Base-by-base conservation (phyloP, 2,888 invertebrate genomes). In the Sarcophaga subvicina region DNA sequence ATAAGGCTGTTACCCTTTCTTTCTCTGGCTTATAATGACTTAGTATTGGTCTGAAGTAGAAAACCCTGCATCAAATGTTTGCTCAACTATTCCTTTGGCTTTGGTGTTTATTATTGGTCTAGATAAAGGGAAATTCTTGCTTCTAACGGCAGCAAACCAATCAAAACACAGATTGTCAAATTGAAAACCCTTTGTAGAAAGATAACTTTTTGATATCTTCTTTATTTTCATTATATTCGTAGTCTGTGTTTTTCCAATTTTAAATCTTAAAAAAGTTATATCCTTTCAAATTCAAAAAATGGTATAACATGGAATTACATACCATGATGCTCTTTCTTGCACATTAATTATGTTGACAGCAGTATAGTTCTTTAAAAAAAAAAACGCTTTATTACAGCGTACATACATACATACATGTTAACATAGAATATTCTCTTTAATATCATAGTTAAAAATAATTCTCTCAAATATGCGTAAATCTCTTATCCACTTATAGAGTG, bases 51-150 rank as follows among this genome's bases (percentile, higher is more conserved):
- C 27, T 27, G 27, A 27, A 27, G 47, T 77, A 59, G 49, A 22
- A 70, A 80, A 85, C n/a, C 20, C 17, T 45, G 22, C 12, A 20
- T 62, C 49, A 20, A 20, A 17, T 63, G 72, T 63, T 71, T 54
- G 54, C 27, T 70, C 63, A 27, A 78, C 78, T 25, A 83, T 59
- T 63, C 27, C 22, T 64, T 72, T 78, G 6, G 71, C 71, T 71
- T 78, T 60, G 14, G 49, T 27, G 17, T 71, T 71, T n/a, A 81
- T 17, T 62, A 78, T 27, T 67, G 37, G 54, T 59, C 60, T 59
- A 54, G 54, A 69, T 4, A 78, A 69, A 67, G 59, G 54, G 10
- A 78, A 49, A 69, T 59, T 27, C 37, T 81, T 45, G 59, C 75
- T 81, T 73, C 73, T 47, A n/a, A 59, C 67, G 14, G 37, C 59